These are phyloP conservation scores for Paralichthys olivaceus DNA, from an alignment of 2,113 vertebrate genomes.

Conservation along the genomic window DNA sequence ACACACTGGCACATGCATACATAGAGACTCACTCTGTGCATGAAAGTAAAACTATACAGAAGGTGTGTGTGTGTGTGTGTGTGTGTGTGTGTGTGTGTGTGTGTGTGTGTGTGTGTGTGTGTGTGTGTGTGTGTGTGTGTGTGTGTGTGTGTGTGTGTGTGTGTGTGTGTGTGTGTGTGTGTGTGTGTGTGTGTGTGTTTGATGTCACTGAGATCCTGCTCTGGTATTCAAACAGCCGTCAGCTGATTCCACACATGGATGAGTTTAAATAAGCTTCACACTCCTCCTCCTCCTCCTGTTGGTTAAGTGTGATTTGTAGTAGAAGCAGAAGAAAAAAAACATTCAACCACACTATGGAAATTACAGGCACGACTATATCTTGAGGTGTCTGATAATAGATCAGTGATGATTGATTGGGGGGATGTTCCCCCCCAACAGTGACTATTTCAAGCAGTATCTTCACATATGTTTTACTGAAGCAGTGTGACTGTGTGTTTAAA, in stretches of 20 bases:
- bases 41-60: constrained; percentile 47
- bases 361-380: constrained; percentile 30
- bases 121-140: too few species aligned
- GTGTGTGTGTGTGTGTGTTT: not conserved
- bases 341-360: constrained; percentile 26
- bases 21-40: constrained; percentile 56
- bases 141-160: not conserved
- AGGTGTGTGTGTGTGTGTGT: constrained; percentile 2
- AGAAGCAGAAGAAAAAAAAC: constrained; percentile 22
- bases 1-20: constrained; percentile 77
- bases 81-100: too few species aligned
- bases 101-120: not conserved
- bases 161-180: not conserved
- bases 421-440: constrained; percentile 3
- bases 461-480: constrained; percentile 11
- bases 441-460: constrained; percentile 3
- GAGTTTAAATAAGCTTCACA: constrained; percentile 31
- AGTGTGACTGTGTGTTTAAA: constrained; percentile 5
- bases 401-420: constrained; percentile 17
- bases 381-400: constrained; percentile 29
- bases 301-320: constrained; percentile 6
- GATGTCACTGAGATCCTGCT: constrained; percentile 17
- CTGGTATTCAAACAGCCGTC: constrained; percentile 20
- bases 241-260: constrained; percentile 54
- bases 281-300: not conserved